phyloP scores from a whole-genome alignment of 2,113 vertebrate species.

The Halichoerus grypus region DNA sequence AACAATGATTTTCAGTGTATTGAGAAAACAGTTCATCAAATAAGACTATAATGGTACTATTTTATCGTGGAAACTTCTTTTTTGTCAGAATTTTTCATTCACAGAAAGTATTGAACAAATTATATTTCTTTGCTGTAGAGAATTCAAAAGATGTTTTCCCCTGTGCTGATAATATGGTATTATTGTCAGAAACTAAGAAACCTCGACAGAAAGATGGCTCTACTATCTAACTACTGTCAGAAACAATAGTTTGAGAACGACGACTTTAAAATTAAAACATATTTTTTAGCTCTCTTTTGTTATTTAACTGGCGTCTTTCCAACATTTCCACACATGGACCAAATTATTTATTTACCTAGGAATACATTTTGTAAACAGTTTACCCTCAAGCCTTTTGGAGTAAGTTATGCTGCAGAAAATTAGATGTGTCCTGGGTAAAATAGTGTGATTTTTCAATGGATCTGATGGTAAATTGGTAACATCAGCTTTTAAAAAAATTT shows the following conservation, averaged over 20 bases:
- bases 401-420: background rate
- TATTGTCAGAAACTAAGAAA: background rate
- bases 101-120: background rate
- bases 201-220: background rate
- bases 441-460: background rate
- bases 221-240: background rate
- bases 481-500: background rate
- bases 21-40: background rate
- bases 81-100: constrained; percentile 31
- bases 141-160: constrained; percentile 11
- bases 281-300: background rate
- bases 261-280: constrained; percentile 49
- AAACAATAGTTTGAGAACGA: constrained; percentile 9
- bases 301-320: background rate
- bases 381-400: background rate
- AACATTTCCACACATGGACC: background rate
- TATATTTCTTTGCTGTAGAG: background rate
- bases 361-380: constrained; percentile 25
- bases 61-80: background rate
- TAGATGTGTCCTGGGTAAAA: background rate
- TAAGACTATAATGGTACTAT: background rate
- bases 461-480: background rate
- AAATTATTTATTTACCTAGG: constrained; percentile 54
- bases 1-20: background rate
- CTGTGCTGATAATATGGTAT: background rate